A percentile compares a stretch with the other conserved stretches of the same genome.
Evolutionary conservation across 2,113 vertebrate genomes (phyloP).

Genomic region (Lepisosteus oculatus): DNA sequence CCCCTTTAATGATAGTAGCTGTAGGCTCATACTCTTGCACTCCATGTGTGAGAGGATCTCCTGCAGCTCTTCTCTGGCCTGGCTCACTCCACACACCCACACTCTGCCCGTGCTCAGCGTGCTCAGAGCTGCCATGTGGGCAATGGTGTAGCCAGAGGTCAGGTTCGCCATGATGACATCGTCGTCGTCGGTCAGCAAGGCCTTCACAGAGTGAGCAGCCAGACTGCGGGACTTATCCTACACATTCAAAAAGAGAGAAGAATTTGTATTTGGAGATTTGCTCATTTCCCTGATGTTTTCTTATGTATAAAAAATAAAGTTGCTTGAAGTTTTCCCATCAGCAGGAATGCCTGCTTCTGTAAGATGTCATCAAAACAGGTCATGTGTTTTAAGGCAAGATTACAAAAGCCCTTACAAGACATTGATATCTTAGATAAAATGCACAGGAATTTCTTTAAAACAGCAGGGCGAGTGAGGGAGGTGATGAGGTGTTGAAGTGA

Average conservation of each 20-base stretch:
- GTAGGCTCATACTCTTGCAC: conserved; percentile 76
- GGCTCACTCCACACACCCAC: conserved; percentile 71
- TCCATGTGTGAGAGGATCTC: conserved; percentile 63
- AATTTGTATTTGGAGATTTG: too few species aligned
- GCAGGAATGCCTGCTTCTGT: too few species aligned
- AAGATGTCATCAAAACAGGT: too few species aligned
- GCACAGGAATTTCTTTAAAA: too few species aligned
- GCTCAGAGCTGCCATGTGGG: conserved; percentile 72
- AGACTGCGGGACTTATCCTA: conserved; percentile 87
- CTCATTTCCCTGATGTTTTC: too few species aligned
- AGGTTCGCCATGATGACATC: conserved; percentile 74
- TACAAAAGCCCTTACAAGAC: too few species aligned
- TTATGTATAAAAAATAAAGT: too few species aligned
- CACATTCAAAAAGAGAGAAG: conserved; percentile 21
- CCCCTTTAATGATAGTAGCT: neutral
- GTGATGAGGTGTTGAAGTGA: too few species aligned
- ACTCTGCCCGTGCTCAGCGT: conserved; percentile 48
- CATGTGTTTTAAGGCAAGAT: too few species aligned
- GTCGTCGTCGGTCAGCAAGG: conserved; percentile 61
- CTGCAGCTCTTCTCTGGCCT: conserved; percentile 58
- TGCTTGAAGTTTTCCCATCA: too few species aligned
- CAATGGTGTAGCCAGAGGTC: conserved; percentile 73
- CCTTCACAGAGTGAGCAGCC: conserved; percentile 68
- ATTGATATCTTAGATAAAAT: too few species aligned
- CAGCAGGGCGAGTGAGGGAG: too few species aligned